Evolutionary conservation across 2,113 vertebrate genomes (phyloP).

Genomic region (Hydropotes inermis): DNA sequence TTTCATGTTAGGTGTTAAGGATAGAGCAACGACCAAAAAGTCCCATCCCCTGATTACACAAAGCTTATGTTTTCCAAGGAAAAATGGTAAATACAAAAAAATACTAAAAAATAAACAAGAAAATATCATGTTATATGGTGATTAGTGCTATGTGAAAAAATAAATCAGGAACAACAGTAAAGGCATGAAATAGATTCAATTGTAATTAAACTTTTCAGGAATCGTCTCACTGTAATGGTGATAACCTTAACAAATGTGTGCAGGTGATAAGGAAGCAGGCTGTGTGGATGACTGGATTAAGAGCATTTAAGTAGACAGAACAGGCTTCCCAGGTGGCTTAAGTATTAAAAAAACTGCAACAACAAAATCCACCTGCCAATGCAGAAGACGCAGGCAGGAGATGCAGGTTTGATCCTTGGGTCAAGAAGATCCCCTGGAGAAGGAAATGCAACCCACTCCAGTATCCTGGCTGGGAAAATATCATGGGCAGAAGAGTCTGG

Average conservation of each 20-base stretch:
- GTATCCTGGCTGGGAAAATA: neutral
- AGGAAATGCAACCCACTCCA: neutral
- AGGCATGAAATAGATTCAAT: neutral
- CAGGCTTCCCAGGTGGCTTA: neutral
- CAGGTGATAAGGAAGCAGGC: neutral
- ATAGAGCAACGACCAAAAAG: neutral
- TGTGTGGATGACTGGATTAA: neutral
- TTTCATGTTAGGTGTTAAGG: rapidly evolving
- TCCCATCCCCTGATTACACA: neutral
- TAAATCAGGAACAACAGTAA: neutral
- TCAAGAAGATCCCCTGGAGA: neutral
- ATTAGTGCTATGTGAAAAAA: neutral
- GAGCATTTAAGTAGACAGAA: neutral
- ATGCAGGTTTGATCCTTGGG: neutral
- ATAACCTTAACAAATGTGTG: rapidly evolving
- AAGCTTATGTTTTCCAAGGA: neutral
- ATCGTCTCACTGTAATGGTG: rapidly evolving
- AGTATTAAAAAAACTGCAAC: neutral
- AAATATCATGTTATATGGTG: neutral
- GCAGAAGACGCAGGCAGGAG: neutral
- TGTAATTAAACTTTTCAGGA: neutral
- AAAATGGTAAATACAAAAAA: neutral
- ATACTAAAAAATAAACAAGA: neutral
- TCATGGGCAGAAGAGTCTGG: neutral
- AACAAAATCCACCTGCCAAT: neutral